Conservation (phyloP, 2,888 invertebrate species). For the Drosophila eohydei region DNA sequence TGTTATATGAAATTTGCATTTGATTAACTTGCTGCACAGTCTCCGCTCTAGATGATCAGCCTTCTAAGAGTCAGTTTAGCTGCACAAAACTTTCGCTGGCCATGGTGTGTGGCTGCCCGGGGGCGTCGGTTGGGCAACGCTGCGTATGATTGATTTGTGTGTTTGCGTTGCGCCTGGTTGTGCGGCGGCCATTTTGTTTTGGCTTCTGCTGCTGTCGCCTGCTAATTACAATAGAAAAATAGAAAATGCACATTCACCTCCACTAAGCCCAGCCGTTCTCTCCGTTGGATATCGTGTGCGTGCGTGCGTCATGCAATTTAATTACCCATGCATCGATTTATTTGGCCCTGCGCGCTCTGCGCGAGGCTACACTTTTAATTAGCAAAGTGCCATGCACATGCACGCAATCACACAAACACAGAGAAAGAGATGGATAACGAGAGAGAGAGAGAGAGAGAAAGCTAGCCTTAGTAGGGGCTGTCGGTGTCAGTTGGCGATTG, state of each 20-base stretch:
- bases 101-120: background rate
- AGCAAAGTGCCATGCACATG: slow-evolving; percentile 77
- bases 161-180: slow-evolving; percentile 21
- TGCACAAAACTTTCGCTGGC: background rate
- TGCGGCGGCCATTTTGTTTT: slow-evolving; percentile 67
- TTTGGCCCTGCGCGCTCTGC: slow-evolving; percentile 62
- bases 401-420: slow-evolving; percentile 43
- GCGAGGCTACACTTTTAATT: slow-evolving; percentile 75
- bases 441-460: background rate
- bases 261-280: background rate
- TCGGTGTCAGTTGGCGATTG: slow-evolving; percentile 73
- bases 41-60: background rate
- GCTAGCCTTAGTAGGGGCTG: background rate
- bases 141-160: slow-evolving; percentile 69
- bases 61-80: background rate
- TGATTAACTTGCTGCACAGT: slow-evolving; percentile 4
- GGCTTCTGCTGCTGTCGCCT: slow-evolving; percentile 45
- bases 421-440: background rate
- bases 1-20: background rate
- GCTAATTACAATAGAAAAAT: slow-evolving; percentile 73
- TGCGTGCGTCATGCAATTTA: slow-evolving; percentile 74
- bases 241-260: slow-evolving; percentile 33
- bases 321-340: slow-evolving; percentile 80
- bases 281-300: slow-evolving; percentile 47
- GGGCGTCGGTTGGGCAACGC: slow-evolving; percentile 9